These are phyloP conservation scores for Diarsia mendica DNA, from an alignment of 2,888 invertebrate species.

Conservation along the genomic window DNA sequence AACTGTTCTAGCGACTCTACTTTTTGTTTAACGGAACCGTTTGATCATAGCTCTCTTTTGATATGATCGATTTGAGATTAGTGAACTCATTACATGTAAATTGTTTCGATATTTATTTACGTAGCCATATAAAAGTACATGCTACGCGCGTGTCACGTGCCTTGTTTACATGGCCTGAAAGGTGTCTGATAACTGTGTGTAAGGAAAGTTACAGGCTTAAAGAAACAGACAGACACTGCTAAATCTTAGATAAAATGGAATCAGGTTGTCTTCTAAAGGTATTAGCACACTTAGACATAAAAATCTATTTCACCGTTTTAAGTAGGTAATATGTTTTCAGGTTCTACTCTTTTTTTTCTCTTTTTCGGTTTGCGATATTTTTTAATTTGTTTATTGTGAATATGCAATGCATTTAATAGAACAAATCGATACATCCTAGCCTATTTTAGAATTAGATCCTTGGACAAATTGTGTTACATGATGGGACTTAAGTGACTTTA, in stretches of 20 bases:
- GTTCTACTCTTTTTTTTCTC: too few species aligned
- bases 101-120: not conserved
- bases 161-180: constrained; percentile 33
- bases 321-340: not conserved
- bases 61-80: constrained; percentile 31
- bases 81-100: not conserved
- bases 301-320: not conserved
- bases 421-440: constrained; percentile 8
- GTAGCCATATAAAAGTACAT: constrained; percentile 4
- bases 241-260: constrained; percentile 25
- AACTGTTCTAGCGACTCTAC: constrained; percentile 24
- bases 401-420: not conserved
- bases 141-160: not conserved
- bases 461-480: constrained; percentile 50
- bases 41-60: constrained; percentile 13
- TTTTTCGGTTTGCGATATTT: not conserved
- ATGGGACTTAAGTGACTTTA: constrained; percentile 52
- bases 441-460: constrained; percentile 52
- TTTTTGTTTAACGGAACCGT: constrained; percentile 14
- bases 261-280: constrained; percentile 17
- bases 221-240: constrained; percentile 4
- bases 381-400: not conserved
- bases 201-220: constrained; percentile 23
- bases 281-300: constrained; percentile 17
- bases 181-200: constrained; percentile 33